Base-by-base conservation (phyloP, 2,888 invertebrate genomes). In the Microdon myrmicae region DNA sequence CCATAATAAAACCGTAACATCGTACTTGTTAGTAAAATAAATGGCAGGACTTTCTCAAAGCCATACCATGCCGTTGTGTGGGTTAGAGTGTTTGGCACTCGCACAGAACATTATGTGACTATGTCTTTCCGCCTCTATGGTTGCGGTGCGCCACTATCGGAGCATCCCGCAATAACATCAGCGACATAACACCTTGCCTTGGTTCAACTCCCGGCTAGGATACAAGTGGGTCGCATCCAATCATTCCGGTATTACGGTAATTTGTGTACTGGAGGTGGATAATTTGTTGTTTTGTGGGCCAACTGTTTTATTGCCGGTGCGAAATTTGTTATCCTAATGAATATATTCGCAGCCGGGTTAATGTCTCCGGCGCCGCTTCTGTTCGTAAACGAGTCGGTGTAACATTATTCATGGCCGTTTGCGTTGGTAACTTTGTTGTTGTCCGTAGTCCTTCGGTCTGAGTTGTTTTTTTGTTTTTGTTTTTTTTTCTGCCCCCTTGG, bases 211-310 rank as follows among this genome's bases (percentile, higher is more conserved):
- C 26, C 4, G 5, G 47, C 47, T 32, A 19, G 19, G 35, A 35
- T 31, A 25, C 14, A 32, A 34, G 5, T 28, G 23, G 34, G 32
- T 51, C 35, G 34, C 43, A 43, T 43, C 51, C 64, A 64, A 47
- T 64, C 56, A 51, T 64, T 56, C 53, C 37, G 32, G 64, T 56
- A 64, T 64, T 64, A 64, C 51, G 64, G 56, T 64, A 64, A 64
- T 64, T 64, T 64, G 64, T 64, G 64, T 58, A 64, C 64, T 64
- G 56, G 56, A 58, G 64, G 41, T 45, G 64, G 56, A 64, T 64
- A 64, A 64, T 64, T 64, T 64, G 64, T 64, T 64, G 64, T 64
- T 64, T 64, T 64, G 56, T 53, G 64, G 64, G 51, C 64, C 56
- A 64, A 64, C 64, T 64, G 64, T 45, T 64, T 64, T 56, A 64